Conservation (phyloP, 2,888 invertebrate genomes). For the Luffia ferchaultella region DNA sequence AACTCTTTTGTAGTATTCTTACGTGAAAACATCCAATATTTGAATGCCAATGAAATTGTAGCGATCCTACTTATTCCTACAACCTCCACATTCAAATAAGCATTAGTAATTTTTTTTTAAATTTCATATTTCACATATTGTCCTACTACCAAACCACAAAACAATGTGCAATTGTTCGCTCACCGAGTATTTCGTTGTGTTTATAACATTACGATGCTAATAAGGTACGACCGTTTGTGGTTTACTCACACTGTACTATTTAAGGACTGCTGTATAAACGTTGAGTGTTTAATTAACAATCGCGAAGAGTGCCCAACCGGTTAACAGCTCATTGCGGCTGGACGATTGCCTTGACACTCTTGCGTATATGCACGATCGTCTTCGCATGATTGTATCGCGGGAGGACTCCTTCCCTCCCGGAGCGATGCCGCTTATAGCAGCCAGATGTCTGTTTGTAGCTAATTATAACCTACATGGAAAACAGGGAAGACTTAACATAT, state of each 20-base stretch:
- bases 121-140: no score
- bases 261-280: not conserved
- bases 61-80: no score
- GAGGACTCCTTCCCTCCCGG: not conserved
- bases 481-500: no score
- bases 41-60: no score
- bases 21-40: no score
- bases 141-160: no score
- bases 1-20: no score
- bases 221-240: not conserved
- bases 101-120: no score
- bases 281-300: not conserved
- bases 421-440: not conserved
- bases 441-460: not conserved
- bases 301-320: not conserved
- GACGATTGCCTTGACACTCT: slow-evolving; percentile 41
- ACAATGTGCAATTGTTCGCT: no score
- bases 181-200: no score
- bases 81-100: no score
- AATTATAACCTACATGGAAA: no score
- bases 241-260: not conserved
- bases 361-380: slow-evolving; percentile 13
- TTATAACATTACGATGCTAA: not conserved
- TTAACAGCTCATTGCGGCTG: slow-evolving; percentile 19
- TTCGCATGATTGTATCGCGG: not conserved